Percentiles rank a stretch among this genome's conserved stretches.
phyloP scores from a whole-genome alignment of 2,888 invertebrate species.

The Ophion ellenae region DNA sequence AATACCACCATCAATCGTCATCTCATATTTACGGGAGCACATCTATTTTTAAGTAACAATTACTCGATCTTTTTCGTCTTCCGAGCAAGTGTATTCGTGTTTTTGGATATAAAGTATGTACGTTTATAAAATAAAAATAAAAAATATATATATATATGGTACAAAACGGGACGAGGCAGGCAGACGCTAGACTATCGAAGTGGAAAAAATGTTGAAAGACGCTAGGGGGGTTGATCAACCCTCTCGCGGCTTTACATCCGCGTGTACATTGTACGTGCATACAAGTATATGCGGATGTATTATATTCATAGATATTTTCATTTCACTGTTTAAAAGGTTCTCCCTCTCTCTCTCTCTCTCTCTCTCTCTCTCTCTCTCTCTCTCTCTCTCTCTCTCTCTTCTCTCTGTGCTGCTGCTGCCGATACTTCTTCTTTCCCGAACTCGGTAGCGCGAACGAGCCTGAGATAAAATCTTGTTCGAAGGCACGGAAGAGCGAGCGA shows the following conservation, averaged over 20 bases:
- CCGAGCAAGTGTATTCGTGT: too few relatives aligned
- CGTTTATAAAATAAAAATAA: too few relatives aligned
- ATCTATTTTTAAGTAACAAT: too few relatives aligned
- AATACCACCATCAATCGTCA: too few relatives aligned
- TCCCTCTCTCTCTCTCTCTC: too few relatives aligned
- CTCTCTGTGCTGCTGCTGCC: neutral
- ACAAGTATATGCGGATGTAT: neutral
- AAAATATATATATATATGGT: too few relatives aligned
- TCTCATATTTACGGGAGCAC: too few relatives aligned
- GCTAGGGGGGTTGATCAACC: conserved; percentile 55
- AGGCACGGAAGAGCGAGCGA: conserved; percentile 13
- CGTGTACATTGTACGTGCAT: neutral
- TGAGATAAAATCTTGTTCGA: conserved; percentile 30
- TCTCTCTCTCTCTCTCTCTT: neutral
- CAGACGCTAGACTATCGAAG: conserved; percentile 44
- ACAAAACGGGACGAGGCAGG: conserved; percentile 10
- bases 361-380: too few relatives aligned
- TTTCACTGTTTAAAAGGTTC: conserved; percentile 51
- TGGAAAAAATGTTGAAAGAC: conserved; percentile 58
- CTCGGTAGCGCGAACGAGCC: conserved; percentile 24
- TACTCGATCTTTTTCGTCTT: too few relatives aligned
- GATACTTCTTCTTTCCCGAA: neutral
- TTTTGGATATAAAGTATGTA: too few relatives aligned
- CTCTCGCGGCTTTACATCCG: conserved; percentile 34
- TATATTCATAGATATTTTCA: conserved; percentile 51